These are phyloP conservation scores for Anguilla obscura DNA, from an alignment of 2,797 vertebrate species.

Conservation along the genomic window DNA sequence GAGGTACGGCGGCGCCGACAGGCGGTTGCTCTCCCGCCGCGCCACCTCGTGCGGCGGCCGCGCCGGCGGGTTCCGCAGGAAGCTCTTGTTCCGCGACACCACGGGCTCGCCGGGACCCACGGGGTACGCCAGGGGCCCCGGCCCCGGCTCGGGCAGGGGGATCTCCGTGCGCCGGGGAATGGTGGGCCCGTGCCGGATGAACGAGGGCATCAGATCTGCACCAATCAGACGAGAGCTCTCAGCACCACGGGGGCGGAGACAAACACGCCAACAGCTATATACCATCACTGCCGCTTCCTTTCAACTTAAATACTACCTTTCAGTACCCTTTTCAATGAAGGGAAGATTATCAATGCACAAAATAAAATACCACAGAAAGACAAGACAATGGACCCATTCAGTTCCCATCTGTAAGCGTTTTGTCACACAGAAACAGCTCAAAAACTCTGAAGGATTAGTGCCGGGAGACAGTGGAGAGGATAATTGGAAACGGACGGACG, in stretches of 20 bases:
- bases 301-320: not conserved
- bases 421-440: not conserved
- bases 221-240: not conserved
- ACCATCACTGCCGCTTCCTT: not conserved
- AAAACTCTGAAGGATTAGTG: not conserved
- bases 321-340: not conserved
- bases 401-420: not conserved
- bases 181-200: constrained; percentile 95
- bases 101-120: constrained; percentile 70
- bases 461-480: not conserved
- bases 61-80: constrained; percentile 80
- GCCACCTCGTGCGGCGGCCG: constrained; percentile 86
- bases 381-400: not conserved
- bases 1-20: constrained; percentile 89
- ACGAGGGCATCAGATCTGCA: constrained; percentile 95
- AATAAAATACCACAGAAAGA: not conserved
- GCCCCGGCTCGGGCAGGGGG: constrained; percentile 77
- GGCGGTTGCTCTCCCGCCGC: constrained; percentile 89
- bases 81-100: constrained; percentile 84
- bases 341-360: not conserved
- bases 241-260: not conserved
- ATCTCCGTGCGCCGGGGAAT: constrained; percentile 90
- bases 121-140: constrained; percentile 56
- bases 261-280: too few relatives aligned
- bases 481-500: not conserved